These are phyloP conservation scores for Petrophora chlorosata DNA, from an alignment of 2,888 invertebrate species.

Conservation along the genomic window DNA sequence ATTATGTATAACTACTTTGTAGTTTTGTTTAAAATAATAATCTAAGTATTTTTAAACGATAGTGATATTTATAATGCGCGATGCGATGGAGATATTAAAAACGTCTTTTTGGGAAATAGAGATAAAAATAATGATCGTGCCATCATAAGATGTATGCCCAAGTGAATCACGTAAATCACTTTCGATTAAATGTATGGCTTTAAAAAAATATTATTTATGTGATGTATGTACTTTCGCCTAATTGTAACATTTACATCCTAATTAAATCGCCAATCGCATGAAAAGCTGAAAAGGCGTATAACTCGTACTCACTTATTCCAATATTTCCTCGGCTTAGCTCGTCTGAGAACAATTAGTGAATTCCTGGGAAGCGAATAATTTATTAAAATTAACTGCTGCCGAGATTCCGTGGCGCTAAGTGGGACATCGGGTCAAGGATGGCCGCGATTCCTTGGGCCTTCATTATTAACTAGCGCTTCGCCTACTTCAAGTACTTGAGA, in stretches of 20 bases:
- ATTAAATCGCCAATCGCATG: constrained; percentile 1
- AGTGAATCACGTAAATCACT: too few relatives aligned
- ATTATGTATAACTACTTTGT: neutral
- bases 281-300: constrained; percentile 2
- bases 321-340: constrained; percentile 10
- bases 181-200: too few relatives aligned
- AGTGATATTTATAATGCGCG: too few relatives aligned
- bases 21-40: too few relatives aligned
- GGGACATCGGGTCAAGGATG: constrained; percentile 67
- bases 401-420: constrained; percentile 46
- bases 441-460: constrained; percentile 35
- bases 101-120: too few relatives aligned
- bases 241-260: too few relatives aligned
- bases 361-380: constrained; percentile 30
- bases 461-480: constrained; percentile 13
- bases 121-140: too few relatives aligned
- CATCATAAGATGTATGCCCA: too few relatives aligned
- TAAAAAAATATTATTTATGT: too few relatives aligned
- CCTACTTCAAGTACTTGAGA: neutral
- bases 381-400: constrained; percentile 38
- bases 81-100: too few relatives aligned
- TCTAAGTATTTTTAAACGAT: too few relatives aligned
- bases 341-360: constrained; percentile 28
- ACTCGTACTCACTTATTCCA: constrained; percentile 7
- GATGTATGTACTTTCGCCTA: too few relatives aligned